Conservation (phyloP, 1,140 invertebrate species). For the Pseudomyrmex flavicornis region DNA sequence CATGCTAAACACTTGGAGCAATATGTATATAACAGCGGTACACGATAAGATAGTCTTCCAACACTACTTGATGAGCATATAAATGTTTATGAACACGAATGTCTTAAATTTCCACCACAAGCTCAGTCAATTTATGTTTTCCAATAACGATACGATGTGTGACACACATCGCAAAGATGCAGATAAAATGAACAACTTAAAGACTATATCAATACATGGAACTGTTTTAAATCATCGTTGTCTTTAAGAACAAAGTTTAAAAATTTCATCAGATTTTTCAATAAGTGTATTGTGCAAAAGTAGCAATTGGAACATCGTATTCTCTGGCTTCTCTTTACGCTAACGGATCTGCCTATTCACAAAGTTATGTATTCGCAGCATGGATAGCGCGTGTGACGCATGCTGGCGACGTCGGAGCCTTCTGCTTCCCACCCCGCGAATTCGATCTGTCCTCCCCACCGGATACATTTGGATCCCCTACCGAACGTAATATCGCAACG, state of each 20-base stretch:
- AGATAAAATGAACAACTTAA: no score
- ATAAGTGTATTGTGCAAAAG: conserved; percentile 7
- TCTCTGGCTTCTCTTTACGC: conserved; percentile 10
- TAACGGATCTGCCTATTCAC: conserved; percentile 32
- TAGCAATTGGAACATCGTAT: neutral
- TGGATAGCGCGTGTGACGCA: conserved; percentile 75
- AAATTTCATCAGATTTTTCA: neutral
- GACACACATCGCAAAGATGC: neutral
- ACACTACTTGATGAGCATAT: neutral
- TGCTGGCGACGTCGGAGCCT: conserved; percentile 70
- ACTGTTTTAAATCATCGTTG: neutral
- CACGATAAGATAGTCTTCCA: conserved; percentile 49
- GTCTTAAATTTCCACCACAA: conserved; percentile 3
- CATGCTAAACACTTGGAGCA: conserved; percentile 23
- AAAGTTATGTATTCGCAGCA: conserved; percentile 61
- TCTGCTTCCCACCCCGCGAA: conserved; percentile 72
- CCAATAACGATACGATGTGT: neutral
- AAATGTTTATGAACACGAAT: neutral
- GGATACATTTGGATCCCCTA: conserved; percentile 49
- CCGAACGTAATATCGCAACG: conserved; percentile 7
- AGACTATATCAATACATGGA: neutral
- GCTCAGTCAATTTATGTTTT: neutral
- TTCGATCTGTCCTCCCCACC: conserved; percentile 36
- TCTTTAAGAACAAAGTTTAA: neutral
- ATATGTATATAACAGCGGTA: neutral